Percentiles rank a stretch among this genome's conserved stretches.
These are phyloP conservation scores for Etheostoma spectabile DNA, from an alignment of 2,113 vertebrate species.

Conservation along the genomic window DNA sequence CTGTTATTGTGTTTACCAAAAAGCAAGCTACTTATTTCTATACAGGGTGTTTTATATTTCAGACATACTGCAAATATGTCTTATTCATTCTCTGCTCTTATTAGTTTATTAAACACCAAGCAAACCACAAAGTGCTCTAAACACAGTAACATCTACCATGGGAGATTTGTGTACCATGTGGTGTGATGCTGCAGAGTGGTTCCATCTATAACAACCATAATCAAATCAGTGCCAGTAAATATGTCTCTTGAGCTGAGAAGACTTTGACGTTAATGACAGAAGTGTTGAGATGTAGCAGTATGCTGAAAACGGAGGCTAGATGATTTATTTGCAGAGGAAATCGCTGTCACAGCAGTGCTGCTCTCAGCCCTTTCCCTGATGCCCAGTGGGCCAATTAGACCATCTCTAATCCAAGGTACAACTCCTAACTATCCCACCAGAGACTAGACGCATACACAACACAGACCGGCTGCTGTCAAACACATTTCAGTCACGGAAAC, in stretches of 20 bases:
- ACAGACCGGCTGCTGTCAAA: conserved; percentile 61
- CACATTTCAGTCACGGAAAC: conserved; percentile 51
- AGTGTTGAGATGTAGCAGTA: conserved; percentile 51
- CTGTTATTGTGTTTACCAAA: conserved; percentile 37
- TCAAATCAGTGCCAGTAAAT: conserved; percentile 67
- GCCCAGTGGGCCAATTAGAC: conserved; percentile 85
- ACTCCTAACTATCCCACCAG: conserved; percentile 76
- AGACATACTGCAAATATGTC: conserved; percentile 32
- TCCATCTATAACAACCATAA: conserved; percentile 64
- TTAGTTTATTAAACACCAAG: conserved; percentile 31
- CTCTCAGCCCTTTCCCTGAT: conserved; percentile 50
- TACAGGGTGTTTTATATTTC: conserved; percentile 13
- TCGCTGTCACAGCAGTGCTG: conserved; percentile 72
- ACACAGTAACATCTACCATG: not conserved
- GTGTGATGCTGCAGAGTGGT: conserved; percentile 35
- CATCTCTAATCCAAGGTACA: conserved; percentile 71
- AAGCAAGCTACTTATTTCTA: conserved; percentile 14
- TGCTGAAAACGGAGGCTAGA: conserved; percentile 43
- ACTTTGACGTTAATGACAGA: conserved; percentile 48
- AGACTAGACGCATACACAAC: conserved; percentile 63
- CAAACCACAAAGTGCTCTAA: not conserved
- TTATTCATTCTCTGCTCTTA: conserved; percentile 9
- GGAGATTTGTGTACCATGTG: conserved; percentile 36
- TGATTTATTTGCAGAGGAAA: conserved; percentile 81
- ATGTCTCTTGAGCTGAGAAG: conserved; percentile 45